Conservation (phyloP, 2,113 vertebrate genomes). For the Thalassoma bifasciatum region DNA sequence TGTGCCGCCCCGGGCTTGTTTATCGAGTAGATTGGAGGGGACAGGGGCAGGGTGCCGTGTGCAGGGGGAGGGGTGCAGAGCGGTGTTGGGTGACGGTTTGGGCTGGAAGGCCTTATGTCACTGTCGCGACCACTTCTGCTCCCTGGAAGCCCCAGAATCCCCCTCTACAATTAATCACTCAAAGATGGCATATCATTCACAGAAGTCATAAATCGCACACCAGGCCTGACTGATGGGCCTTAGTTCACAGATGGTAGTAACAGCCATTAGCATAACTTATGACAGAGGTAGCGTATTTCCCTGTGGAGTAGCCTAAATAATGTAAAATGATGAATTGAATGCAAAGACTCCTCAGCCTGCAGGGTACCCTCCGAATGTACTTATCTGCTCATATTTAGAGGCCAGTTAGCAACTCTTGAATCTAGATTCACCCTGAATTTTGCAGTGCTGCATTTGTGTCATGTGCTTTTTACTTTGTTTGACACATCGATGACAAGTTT, state of each 20-base stretch:
- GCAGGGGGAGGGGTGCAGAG: slow-evolving; percentile 36
- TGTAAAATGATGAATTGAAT: slow-evolving; percentile 77
- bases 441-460: no score
- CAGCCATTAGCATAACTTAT: slow-evolving; percentile 78
- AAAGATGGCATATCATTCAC: slow-evolving; percentile 61
- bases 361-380: slow-evolving; percentile 53
- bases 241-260: slow-evolving; percentile 74
- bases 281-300: slow-evolving; percentile 71
- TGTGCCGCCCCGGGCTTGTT: slow-evolving; percentile 71
- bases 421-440: slow-evolving; percentile 50
- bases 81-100: slow-evolving; percentile 59
- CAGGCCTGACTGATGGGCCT: slow-evolving; percentile 66
- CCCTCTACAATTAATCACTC: slow-evolving; percentile 51
- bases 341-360: slow-evolving; percentile 66
- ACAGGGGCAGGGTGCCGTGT: slow-evolving; percentile 25
- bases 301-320: slow-evolving; percentile 72
- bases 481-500: slow-evolving; percentile 28
- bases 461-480: no score
- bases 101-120: slow-evolving; percentile 46
- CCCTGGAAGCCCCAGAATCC: slow-evolving; percentile 36
- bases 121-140: slow-evolving; percentile 18
- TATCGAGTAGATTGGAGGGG: slow-evolving; percentile 72
- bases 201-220: slow-evolving; percentile 55
- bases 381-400: slow-evolving; percentile 68
- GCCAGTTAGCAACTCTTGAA: slow-evolving; percentile 60